phyloP scores from a whole-genome alignment of 2,113 vertebrate genomes.

The Callipepla californica region DNA sequence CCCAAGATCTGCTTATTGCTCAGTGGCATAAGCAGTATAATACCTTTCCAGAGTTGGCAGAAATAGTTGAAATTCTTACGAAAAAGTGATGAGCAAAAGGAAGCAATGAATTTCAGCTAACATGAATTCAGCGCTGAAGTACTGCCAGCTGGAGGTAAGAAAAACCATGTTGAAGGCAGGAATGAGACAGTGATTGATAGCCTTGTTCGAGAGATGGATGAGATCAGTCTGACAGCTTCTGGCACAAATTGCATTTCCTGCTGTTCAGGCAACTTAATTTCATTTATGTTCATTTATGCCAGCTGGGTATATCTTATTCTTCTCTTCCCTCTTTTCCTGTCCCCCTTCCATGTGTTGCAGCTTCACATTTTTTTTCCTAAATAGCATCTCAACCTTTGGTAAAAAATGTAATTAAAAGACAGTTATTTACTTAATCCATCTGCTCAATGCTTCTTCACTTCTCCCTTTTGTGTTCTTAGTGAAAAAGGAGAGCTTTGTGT shows the following conservation, averaged over 20 bases:
- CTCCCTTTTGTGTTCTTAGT: conserved; percentile 18
- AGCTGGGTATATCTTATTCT: conserved; percentile 20
- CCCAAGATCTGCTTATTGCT: background rate
- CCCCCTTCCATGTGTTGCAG: background rate
- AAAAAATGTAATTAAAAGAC: conserved; percentile 46
- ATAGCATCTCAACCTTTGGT: background rate
- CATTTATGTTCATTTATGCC: conserved; percentile 66
- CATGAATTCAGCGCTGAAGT: background rate
- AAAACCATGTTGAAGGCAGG: background rate
- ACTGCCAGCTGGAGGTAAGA: conserved; percentile 40
- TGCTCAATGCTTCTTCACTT: conserved; percentile 1
- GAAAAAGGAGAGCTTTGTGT: conserved; percentile 21
- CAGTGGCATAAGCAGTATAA: background rate
- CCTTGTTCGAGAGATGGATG: conserved; percentile 69
- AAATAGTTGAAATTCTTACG: conserved; percentile 10
- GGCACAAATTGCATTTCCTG: conserved; percentile 69
- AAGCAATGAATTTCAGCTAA: conserved; percentile 3
- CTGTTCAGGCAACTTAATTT: conserved; percentile 68
- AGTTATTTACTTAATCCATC: conserved; percentile 10
- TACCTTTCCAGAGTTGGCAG: background rate
- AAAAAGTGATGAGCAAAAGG: background rate
- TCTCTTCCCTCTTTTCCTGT: background rate
- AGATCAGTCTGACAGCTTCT: conserved; percentile 62
- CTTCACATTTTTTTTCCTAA: conserved; percentile 4
- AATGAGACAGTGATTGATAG: conserved; percentile 69